phyloP scores from a whole-genome alignment of 2,113 vertebrate genomes.

The Pteruthius melanotis region DNA sequence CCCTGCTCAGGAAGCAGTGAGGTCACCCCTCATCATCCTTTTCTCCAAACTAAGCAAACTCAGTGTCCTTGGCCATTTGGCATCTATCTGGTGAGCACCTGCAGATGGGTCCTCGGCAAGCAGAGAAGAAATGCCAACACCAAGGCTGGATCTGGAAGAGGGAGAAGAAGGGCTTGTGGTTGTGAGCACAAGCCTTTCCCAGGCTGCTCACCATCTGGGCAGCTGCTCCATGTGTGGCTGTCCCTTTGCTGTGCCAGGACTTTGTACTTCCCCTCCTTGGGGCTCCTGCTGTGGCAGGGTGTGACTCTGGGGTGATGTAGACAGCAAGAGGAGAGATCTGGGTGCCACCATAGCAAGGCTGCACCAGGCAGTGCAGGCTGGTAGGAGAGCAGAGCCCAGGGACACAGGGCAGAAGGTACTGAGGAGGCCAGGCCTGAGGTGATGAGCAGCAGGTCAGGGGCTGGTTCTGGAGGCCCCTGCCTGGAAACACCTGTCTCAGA shows the following conservation, averaged over 20 bases:
- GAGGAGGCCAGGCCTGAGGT: not conserved
- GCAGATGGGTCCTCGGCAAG: not conserved
- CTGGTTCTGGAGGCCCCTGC: not conserved
- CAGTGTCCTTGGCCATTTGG: not conserved
- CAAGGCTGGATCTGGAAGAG: not conserved
- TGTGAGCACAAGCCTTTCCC: not conserved
- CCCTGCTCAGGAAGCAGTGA: not conserved
- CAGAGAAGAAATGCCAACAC: not conserved
- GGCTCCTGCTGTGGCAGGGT: not conserved
- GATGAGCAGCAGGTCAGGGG: not conserved
- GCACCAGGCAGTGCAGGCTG: not conserved
- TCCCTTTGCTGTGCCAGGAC: not conserved
- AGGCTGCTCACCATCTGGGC: not conserved
- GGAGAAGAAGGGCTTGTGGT: not conserved
- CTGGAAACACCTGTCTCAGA: not conserved
- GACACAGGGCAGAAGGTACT: not conserved
- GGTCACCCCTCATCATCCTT: not conserved
- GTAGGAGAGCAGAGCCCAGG: not conserved
- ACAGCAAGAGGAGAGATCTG: not conserved
- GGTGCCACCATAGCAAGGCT: fast-evolving
- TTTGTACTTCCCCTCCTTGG: not conserved
- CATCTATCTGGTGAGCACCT: not conserved
- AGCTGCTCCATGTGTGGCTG: not conserved
- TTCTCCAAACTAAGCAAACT: not conserved
- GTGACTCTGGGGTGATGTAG: not conserved